A percentile compares a stretch with the other conserved stretches of the same genome.
Conservation (phyloP, 2,113 vertebrate species). For the Toxotes chatareus region DNA sequence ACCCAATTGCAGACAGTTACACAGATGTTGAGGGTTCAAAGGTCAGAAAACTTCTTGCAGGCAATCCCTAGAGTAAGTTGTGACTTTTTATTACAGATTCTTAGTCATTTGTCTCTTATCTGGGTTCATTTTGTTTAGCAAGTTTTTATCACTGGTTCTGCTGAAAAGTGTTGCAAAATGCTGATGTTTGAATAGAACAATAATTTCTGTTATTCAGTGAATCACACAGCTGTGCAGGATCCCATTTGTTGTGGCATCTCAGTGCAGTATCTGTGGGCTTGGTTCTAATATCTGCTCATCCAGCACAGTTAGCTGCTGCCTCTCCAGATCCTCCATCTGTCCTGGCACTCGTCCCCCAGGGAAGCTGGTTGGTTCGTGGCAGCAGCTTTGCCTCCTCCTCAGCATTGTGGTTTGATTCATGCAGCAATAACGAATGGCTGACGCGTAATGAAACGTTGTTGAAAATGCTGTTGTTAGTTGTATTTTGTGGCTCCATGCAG, state of each 20-base stretch:
- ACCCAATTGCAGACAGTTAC: too few species aligned
- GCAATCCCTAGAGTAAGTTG: too few species aligned
- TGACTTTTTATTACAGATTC: too few species aligned
- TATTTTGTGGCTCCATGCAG: background rate
- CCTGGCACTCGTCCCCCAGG: background rate
- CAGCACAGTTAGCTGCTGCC: background rate
- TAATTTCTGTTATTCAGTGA: too few species aligned
- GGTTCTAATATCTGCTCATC: background rate
- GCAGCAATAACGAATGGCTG: background rate
- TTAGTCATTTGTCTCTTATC: too few species aligned
- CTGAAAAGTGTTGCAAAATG: too few species aligned
- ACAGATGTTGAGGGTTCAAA: too few species aligned
- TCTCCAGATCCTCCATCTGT: slow-evolving; percentile 17
- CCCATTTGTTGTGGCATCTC: slow-evolving; percentile 1
- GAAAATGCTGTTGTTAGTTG: background rate
- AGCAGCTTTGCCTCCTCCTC: slow-evolving; percentile 12
- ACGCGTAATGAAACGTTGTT: background rate
- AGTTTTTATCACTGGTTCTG: too few species aligned
- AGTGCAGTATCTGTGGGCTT: background rate
- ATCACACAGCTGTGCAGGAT: background rate
- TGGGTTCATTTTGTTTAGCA: too few species aligned
- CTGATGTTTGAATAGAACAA: too few species aligned
- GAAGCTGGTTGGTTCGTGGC: background rate
- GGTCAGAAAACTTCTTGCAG: too few species aligned
- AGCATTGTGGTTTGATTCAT: slow-evolving; percentile 3